Evolutionary conservation across 1,140 invertebrate species (phyloP), one percentile per base, ranked within the genome.

Genomic region (Drosophila melanica): DNA sequence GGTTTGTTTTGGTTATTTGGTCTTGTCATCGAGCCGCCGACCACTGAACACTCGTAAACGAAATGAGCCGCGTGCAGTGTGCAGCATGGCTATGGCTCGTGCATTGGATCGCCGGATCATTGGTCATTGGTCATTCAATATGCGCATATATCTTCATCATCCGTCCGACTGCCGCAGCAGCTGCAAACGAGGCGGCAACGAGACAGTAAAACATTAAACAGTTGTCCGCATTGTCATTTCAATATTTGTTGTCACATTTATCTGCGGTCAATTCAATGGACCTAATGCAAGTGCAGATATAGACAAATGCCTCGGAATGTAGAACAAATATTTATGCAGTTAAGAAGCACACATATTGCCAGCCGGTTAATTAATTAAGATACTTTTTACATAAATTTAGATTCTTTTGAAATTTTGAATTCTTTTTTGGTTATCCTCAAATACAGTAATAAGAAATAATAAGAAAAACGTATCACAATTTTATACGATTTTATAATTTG

Each of bases 71-170:
- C n/a, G 33, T 30, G 33, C 33, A 33, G 59, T 60, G 58, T 9
- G 39, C 23, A 20, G 55, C 54, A 16, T 54, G 70, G 54, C 27
- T 42, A 33, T 55, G 12, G 8, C 2, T 14, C 10, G 35, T 51
- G 64, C 37, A 30, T 51, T 37, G 58, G 41, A 41, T 35, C 58
- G 44, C 44, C 47, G 66, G 68, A 67, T 67, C 47, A 68, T 39
- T 67, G 64, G 64, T 67, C 74, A 77, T 67, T 74, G 75, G 70
- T 68, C 70, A 75, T 69, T 74, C 59, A 69, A 77, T 75, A 77
- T 77, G 65, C 14, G 23, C 75, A 77, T 77, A 70, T 75, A 77
- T 75, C 64, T 75, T 75, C 71, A 75, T 77, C 71, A 75, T 67
- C 33, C 30, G 23, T 57, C 27, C 30, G 35, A 33, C 41, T 33